Base-by-base conservation (phyloP, 1,140 invertebrate genomes). In the Ostrea edulis region DNA sequence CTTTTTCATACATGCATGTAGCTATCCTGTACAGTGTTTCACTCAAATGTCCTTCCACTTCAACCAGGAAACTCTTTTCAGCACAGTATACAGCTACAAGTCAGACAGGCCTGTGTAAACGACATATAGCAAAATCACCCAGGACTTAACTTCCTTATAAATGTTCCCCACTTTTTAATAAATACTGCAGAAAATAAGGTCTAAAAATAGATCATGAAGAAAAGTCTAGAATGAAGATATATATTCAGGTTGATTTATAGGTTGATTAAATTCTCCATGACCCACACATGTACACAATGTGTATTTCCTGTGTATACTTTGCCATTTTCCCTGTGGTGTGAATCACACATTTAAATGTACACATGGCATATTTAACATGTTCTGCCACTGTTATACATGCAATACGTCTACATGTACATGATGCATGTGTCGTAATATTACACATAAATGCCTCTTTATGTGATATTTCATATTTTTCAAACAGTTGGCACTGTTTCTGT, bases 1-100 rank as follows among this genome's bases (percentile, higher is more conserved):
- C n/a, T 62, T 62, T 29, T 77, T 77, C 29, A n/a, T 77, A 77
- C 29, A 22, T 77, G 29, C 68, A 77, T 77, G 68, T 25, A 77
- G 29, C 25, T 22, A 25, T 25, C 25, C 7, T 62, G 17, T 62
- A 62, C 14, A 62, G 14, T 25, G 11, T 77, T 77, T 12, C 35
- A 14, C 12, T 44, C 35, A 44, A 29, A 35, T 77, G 29, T 77
- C 68, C 8, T 77, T 17, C 29, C 5, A 77, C 68, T 77, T 77
- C 25, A 77, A 25, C 68, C 68, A 77, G 68, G 68, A 77, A 77
- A 77, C 29, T 29, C 68, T 25, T 77, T 25, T 77, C 25, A 35
- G 22, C 9, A 22, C 8, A 9, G 65, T 71, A 71, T 22, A 71
- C 20, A 25, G n/a, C 65, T 14, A 29, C 55, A 62, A 62, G 55